These are phyloP conservation scores for Argynnis bischoffii DNA, from an alignment of 2,888 invertebrate genomes.

Conservation along the genomic window DNA sequence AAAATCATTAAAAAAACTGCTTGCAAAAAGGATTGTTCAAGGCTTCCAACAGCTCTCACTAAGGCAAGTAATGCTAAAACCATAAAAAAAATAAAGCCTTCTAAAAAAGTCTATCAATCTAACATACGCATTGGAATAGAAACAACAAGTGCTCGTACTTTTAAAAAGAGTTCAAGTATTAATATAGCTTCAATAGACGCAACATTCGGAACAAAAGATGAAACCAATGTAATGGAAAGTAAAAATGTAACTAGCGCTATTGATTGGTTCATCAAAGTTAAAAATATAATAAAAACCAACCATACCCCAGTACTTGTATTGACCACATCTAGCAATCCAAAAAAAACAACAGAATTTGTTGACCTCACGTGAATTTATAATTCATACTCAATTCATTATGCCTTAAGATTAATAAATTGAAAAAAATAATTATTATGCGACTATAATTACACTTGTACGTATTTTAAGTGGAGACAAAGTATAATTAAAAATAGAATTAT, in stretches of 20 bases:
- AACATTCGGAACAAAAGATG: not conserved
- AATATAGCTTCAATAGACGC: not conserved
- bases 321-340: conserved; percentile 38
- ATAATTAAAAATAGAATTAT: too few species aligned
- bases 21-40: conserved; percentile 7
- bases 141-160: not conserved
- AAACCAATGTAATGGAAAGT: not conserved
- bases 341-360: conserved; percentile 44
- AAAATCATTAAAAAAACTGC: not conserved
- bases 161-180: not conserved
- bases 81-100: not conserved
- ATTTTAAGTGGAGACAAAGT: too few species aligned
- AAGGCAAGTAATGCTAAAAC: not conserved
- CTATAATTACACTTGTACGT: too few species aligned
- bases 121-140: not conserved
- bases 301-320: conserved; percentile 43
- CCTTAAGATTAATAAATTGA: too few species aligned
- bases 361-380: conserved; percentile 52
- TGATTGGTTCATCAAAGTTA: conserved; percentile 57
- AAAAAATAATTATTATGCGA: too few species aligned
- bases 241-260: conserved; percentile 43
- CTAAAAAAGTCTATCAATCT: not conserved
- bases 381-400: not conserved
- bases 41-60: not conserved
- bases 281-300: conserved; percentile 45